Evolutionary conservation across 2,888 invertebrate genomes (phyloP).

Genomic region (Siphlonurus alternatus): DNA sequence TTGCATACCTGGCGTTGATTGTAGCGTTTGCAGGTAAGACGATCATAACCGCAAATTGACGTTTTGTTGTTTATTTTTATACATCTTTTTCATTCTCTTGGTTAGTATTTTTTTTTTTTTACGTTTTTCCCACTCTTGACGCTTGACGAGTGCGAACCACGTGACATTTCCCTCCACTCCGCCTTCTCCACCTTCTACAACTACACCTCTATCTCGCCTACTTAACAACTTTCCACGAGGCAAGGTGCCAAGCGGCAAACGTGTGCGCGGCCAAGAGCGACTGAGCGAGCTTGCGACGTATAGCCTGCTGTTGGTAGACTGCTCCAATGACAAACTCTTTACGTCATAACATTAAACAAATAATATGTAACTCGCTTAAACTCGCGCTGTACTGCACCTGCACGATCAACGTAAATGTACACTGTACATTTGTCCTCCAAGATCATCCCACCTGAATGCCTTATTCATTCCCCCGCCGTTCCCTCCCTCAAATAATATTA

Average conservation of each 20-base stretch:
- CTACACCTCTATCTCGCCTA: neutral
- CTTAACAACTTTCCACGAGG: neutral
- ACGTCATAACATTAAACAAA: too few species aligned
- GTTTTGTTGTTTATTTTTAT: neutral
- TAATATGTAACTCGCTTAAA: too few species aligned
- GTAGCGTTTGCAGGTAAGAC: neutral
- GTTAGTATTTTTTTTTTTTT: neutral
- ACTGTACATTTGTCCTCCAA: too few species aligned
- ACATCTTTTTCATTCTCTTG: neutral
- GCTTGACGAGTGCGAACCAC: neutral
- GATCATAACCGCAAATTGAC: neutral
- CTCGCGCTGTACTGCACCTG: too few species aligned
- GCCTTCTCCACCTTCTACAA: neutral
- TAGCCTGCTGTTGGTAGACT: too few species aligned
- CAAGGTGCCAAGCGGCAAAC: neutral
- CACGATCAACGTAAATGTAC: too few species aligned
- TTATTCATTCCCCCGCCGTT: too few species aligned
- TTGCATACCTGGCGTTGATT: neutral
- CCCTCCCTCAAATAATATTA: too few species aligned
- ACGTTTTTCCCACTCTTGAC: neutral
- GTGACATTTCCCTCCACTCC: neutral
- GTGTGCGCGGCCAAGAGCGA: neutral
- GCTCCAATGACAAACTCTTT: too few species aligned
- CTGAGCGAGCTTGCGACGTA: too few species aligned
- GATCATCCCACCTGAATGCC: too few species aligned